These are phyloP conservation scores for Blastobasis adustella DNA, from an alignment of 2,888 invertebrate genomes.

Conservation along the genomic window DNA sequence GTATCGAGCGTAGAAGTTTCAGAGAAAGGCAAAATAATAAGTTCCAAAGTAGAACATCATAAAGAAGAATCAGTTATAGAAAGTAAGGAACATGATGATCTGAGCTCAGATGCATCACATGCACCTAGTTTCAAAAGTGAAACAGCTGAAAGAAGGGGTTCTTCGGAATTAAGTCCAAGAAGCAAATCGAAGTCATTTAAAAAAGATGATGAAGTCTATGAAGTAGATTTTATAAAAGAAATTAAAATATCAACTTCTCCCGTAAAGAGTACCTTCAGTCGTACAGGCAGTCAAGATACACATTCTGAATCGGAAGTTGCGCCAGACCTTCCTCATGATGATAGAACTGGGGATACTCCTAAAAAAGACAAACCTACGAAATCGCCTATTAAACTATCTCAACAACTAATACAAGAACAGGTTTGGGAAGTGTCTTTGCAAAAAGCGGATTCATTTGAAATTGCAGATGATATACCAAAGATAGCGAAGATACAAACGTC, in stretches of 20 bases:
- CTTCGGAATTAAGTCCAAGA: slow-evolving; percentile 59
- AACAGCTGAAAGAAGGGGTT: slow-evolving; percentile 50
- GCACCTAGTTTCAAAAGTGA: slow-evolving; percentile 63
- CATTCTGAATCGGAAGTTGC: slow-evolving; percentile 73
- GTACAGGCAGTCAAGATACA: slow-evolving; percentile 72
- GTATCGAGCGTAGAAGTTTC: slow-evolving; percentile 58
- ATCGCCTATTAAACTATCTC: slow-evolving; percentile 62
- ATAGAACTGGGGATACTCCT: slow-evolving; percentile 51
- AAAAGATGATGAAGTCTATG: slow-evolving; percentile 65
- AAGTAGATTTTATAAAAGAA: slow-evolving; percentile 70
- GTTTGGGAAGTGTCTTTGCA: slow-evolving; percentile 63
- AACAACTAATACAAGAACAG: slow-evolving; percentile 62
- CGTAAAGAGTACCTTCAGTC: slow-evolving; percentile 64
- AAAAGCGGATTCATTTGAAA: slow-evolving; percentile 54
- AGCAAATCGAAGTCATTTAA: slow-evolving; percentile 68
- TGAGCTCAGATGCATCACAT: slow-evolving; percentile 66
- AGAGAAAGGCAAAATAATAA: slow-evolving; percentile 64
- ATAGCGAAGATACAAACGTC: slow-evolving; percentile 25
- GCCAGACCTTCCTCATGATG: slow-evolving; percentile 66
- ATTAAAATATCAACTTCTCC: slow-evolving; percentile 70
- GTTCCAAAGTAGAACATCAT: slow-evolving; percentile 61
- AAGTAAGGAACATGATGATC: slow-evolving; percentile 65
- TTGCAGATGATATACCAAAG: slow-evolving; percentile 42
- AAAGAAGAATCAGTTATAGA: slow-evolving; percentile 66
- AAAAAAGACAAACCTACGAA: slow-evolving; percentile 49